Conservation (phyloP, 1,140 invertebrate genomes). For the Drosophila jambulina region DNA sequence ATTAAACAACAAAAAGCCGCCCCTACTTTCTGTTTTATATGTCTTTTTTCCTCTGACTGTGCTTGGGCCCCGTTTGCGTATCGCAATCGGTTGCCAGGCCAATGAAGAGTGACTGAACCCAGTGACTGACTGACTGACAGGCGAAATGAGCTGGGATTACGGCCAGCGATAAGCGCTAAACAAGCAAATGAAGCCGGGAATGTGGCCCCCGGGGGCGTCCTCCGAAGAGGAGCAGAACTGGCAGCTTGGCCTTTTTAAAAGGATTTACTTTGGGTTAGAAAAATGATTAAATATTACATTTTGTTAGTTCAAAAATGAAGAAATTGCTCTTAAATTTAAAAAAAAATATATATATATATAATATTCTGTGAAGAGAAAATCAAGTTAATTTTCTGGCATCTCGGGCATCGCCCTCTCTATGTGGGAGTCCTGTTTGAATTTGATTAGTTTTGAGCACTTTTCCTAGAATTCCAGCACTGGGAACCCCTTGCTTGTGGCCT, state of each 20-base stretch:
- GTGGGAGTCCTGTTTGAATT: slow-evolving; percentile 4
- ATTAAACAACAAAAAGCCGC: slow-evolving; percentile 60
- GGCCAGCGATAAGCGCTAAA: slow-evolving; percentile 71
- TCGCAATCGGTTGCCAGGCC: slow-evolving; percentile 51
- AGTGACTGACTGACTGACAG: slow-evolving; percentile 34
- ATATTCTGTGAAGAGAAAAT: background rate
- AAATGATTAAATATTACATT: background rate
- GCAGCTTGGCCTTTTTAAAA: slow-evolving; percentile 5
- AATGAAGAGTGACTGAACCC: slow-evolving; percentile 57
- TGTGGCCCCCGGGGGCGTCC: slow-evolving; percentile 14
- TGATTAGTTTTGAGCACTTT: slow-evolving; percentile 44
- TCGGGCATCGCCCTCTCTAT: background rate
- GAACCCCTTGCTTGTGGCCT: slow-evolving; percentile 24
- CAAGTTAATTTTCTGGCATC: background rate
- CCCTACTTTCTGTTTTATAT: slow-evolving; percentile 8
- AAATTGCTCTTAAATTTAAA: background rate
- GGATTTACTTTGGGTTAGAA: background rate
- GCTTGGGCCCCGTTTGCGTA: slow-evolving; percentile 23
- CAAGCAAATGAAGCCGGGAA: slow-evolving; percentile 69
- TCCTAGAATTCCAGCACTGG: slow-evolving; percentile 9
- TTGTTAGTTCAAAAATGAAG: background rate
- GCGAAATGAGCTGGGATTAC: slow-evolving; percentile 48
- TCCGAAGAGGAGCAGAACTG: slow-evolving; percentile 6
- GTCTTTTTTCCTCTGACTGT: background rate
- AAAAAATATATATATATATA: background rate